A percentile compares a stretch with the other conserved stretches of the same genome.
These are phyloP conservation scores for Dascillus cervinus DNA, from an alignment of 2,888 invertebrate genomes.

Conservation along the genomic window DNA sequence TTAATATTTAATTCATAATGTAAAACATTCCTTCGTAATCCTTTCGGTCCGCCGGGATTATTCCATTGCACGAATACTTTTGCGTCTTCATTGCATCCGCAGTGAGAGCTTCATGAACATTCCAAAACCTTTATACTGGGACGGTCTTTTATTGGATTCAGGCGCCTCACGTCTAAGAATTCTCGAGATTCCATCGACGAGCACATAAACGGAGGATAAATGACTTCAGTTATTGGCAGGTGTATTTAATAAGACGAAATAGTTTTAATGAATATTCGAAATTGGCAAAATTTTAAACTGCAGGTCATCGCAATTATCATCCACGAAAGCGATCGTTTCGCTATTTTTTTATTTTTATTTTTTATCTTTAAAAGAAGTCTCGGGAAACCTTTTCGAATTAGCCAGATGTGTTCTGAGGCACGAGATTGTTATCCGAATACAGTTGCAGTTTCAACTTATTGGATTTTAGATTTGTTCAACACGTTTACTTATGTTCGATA, in stretches of 20 bases:
- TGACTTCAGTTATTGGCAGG: constrained; percentile 28
- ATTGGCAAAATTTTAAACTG: no score
- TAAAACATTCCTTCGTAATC: no score
- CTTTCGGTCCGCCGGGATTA: no score
- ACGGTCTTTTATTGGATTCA: constrained; percentile 35
- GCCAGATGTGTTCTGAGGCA: constrained; percentile 15
- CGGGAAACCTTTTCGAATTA: constrained; percentile 11
- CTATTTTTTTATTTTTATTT: no score
- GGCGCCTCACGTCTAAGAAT: constrained; percentile 29
- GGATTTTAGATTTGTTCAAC: constrained; percentile 16
- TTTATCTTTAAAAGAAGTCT: no score
- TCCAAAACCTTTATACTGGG: constrained; percentile 22
- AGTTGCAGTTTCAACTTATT: constrained; percentile 12
- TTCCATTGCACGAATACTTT: constrained; percentile 28
- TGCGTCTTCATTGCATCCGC: constrained; percentile 24
- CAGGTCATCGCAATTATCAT: no score
- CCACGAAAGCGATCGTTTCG: no score
- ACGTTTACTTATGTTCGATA: no score
- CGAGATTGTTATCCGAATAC: constrained; percentile 15
- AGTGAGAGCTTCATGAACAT: constrained; percentile 19
- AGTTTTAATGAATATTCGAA: no score
- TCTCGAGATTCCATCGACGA: constrained; percentile 30
- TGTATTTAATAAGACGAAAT: no score
- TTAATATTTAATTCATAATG: no score
- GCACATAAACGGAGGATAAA: constrained; percentile 28